phyloP scores from a whole-genome alignment of 2,888 invertebrate species.

The Dilophus febrilis region DNA sequence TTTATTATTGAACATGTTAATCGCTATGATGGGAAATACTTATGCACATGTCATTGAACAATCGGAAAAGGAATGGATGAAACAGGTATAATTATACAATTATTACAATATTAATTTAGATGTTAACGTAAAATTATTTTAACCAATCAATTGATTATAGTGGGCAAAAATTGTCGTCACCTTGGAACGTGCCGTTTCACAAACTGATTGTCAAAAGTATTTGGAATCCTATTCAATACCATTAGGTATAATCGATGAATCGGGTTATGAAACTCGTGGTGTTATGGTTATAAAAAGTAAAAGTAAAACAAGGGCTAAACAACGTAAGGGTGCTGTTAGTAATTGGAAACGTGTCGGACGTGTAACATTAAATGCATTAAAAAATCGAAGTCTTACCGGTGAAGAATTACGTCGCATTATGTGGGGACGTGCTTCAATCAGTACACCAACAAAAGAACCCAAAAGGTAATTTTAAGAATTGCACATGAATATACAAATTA shows the following conservation, averaged over 20 bases:
- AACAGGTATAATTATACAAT: slow-evolving; percentile 70
- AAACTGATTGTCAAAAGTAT: slow-evolving; percentile 76
- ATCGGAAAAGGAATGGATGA: slow-evolving; percentile 97
- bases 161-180: slow-evolving; percentile 99
- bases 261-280: slow-evolving; percentile 71
- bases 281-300: slow-evolving; percentile 98
- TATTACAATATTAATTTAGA: slow-evolving; percentile 12
- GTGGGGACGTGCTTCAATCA: slow-evolving; percentile 83
- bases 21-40: slow-evolving; percentile 99
- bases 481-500: slow-evolving; percentile 1
- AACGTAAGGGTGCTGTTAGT: slow-evolving; percentile 83
- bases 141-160: slow-evolving; percentile 30
- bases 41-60: slow-evolving; percentile 96
- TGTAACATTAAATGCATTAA: slow-evolving; percentile 67
- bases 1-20: slow-evolving; percentile 85
- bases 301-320: slow-evolving; percentile 87
- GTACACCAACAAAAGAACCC: slow-evolving; percentile 60
- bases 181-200: slow-evolving; percentile 81
- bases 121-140: not conserved
- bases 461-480: slow-evolving; percentile 31
- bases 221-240: slow-evolving; percentile 92
- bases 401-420: slow-evolving; percentile 71
- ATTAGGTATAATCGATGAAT: slow-evolving; percentile 67
- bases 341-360: slow-evolving; percentile 96
- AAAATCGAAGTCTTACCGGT: slow-evolving; percentile 68